Conservation (phyloP, 2,888 invertebrate genomes). For the Hypsopygia costalis region DNA sequence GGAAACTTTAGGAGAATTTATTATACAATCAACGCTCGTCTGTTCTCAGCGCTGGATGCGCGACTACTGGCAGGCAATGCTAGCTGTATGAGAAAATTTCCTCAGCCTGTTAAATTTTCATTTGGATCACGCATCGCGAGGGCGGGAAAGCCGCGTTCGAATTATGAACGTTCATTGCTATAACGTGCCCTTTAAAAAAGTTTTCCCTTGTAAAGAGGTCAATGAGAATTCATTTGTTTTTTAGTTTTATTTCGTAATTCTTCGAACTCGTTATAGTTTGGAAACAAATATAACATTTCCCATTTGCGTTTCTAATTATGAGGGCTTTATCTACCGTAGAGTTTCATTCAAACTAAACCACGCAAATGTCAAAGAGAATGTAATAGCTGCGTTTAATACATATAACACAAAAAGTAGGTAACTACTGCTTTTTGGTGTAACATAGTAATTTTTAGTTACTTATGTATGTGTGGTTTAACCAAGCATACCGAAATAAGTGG, state of each 20-base stretch:
- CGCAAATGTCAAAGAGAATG: too few species aligned
- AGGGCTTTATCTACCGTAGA: too few species aligned
- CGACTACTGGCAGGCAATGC: slow-evolving; percentile 36
- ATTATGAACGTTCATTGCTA: slow-evolving; percentile 40
- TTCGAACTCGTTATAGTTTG: too few species aligned
- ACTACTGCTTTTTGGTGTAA: too few species aligned
- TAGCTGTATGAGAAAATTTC: slow-evolving; percentile 39
- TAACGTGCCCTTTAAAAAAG: slow-evolving; percentile 19
- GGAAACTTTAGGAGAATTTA: slow-evolving; percentile 40
- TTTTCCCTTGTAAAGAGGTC: slow-evolving; percentile 10
- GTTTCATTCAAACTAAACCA: too few species aligned
- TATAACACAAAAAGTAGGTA: too few species aligned
- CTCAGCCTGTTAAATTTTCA: slow-evolving; percentile 43
- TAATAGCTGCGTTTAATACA: too few species aligned
- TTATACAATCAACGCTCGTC: slow-evolving; percentile 26
- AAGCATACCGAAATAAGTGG: too few species aligned
- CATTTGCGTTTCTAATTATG: too few species aligned
- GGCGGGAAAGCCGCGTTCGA: slow-evolving; percentile 50
- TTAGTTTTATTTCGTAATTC: background rate
- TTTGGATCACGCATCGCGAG: slow-evolving; percentile 36
- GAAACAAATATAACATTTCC: too few species aligned
- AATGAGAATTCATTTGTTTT: slow-evolving; percentile 3
- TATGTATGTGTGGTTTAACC: too few species aligned
- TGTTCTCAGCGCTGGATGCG: slow-evolving; percentile 44
- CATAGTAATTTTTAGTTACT: too few species aligned